phyloP scores from a whole-genome alignment of 2,797 vertebrate species.

The Liasis olivaceus region DNA sequence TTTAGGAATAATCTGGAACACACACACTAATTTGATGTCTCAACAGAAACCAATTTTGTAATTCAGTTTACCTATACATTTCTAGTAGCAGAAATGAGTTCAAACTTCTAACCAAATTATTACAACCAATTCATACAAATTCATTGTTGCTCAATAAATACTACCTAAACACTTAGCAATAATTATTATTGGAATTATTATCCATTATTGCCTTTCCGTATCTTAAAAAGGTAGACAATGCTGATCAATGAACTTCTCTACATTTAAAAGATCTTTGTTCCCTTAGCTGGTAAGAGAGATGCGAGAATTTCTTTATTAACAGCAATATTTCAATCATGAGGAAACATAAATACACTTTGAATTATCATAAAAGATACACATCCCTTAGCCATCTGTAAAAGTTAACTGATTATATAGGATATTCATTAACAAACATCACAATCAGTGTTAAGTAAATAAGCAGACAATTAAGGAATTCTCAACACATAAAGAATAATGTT shows the following conservation, averaged over 20 bases:
- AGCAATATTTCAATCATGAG: constrained; percentile 13
- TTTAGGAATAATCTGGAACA: background rate
- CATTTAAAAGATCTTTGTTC: background rate
- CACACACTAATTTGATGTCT: background rate
- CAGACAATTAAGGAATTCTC: constrained; percentile 30
- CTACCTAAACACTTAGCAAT: background rate
- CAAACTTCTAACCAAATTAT: background rate
- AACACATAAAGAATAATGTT: constrained; percentile 2
- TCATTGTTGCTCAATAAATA: background rate
- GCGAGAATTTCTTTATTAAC: background rate
- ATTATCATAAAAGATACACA: constrained; percentile 26
- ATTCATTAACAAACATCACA: constrained; percentile 21
- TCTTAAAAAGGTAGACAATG: background rate
- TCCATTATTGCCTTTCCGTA: background rate
- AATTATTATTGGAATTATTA: background rate
- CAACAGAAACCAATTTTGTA: background rate
- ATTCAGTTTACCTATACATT: background rate
- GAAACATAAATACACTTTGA: background rate
- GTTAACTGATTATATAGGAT: constrained; percentile 28
- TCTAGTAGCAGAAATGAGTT: background rate
- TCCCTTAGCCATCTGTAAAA: constrained; percentile 19
- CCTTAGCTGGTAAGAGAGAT: background rate
- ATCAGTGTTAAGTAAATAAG: constrained; percentile 18
- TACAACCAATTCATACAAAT: background rate
- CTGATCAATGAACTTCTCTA: background rate